Conservation (phyloP, 2,888 invertebrate species). For the Ormyrus thymus region DNA sequence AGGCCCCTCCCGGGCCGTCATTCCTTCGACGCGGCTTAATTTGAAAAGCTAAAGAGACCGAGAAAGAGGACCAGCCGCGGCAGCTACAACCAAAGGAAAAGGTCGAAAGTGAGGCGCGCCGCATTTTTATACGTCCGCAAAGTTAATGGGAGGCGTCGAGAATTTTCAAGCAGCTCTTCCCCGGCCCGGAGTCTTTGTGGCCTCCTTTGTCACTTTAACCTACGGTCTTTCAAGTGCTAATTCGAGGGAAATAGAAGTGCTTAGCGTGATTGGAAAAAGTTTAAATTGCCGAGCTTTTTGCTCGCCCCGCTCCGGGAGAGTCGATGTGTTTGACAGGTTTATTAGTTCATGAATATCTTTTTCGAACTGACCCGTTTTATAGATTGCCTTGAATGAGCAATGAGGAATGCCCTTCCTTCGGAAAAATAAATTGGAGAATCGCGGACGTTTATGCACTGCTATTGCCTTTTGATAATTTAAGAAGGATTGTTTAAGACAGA, state of each 20-base stretch:
- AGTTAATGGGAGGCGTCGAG: not conserved
- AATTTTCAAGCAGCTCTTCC: not conserved
- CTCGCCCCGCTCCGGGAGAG: too few relatives aligned
- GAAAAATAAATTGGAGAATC: too few relatives aligned
- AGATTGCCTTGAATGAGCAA: too few relatives aligned
- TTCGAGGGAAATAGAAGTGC: not conserved
- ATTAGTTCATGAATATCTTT: too few relatives aligned
- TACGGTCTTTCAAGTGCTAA: conserved; percentile 2
- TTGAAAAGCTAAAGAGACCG: conserved; percentile 31
- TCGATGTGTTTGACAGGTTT: too few relatives aligned
- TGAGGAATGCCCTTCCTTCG: too few relatives aligned
- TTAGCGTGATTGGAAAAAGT: not conserved
- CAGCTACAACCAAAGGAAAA: not conserved
- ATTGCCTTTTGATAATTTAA: too few relatives aligned
- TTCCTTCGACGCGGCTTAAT: conserved; percentile 22
- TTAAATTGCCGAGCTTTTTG: not conserved
- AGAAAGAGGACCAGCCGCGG: not conserved
- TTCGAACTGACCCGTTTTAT: too few relatives aligned
- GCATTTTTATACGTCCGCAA: conserved; percentile 19
- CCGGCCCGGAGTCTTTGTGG: too few relatives aligned
- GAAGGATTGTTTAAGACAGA: too few relatives aligned
- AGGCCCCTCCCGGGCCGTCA: not conserved
- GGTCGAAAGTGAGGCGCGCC: not conserved
- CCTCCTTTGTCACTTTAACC: too few relatives aligned
- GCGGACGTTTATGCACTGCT: too few relatives aligned